A percentile compares a stretch with the other conserved stretches of the same genome.
phyloP scores from a whole-genome alignment of 35 echinoderm and acorn worm genomes.

The Holothuria glaberrima region DNA sequence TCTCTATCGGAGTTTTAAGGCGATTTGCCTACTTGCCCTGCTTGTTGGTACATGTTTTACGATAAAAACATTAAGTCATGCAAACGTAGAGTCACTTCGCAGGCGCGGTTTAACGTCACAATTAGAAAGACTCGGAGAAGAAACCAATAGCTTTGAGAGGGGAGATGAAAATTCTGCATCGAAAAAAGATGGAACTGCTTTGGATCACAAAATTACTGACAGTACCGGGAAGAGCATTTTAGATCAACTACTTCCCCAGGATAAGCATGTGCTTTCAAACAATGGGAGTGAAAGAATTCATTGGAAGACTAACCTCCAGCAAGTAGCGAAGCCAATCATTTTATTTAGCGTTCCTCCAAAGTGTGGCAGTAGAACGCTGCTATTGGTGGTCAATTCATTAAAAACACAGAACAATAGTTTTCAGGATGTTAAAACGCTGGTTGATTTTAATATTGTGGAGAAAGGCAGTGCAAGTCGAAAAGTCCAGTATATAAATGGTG shows the following conservation, averaged over 20 bases:
- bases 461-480: not conserved
- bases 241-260: not conserved
- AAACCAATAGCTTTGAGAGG: not conserved
- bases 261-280: slow-evolving; percentile 7
- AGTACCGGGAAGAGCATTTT: not conserved
- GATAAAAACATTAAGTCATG: no score
- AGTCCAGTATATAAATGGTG: not conserved
- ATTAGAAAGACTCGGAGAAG: no score
- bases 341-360: slow-evolving; percentile 3
- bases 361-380: slow-evolving; percentile 9
- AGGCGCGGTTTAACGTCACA: no score
- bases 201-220: not conserved
- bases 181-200: not conserved
- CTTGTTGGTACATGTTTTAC: no score
- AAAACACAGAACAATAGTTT: slow-evolving; percentile 8
- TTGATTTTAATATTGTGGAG: slow-evolving; percentile 8
- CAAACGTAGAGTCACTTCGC: no score
- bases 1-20: not conserved
- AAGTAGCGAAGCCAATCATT: not conserved
- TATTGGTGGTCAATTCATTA: not conserved
- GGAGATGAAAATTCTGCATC: not conserved
- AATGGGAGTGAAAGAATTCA: not conserved
- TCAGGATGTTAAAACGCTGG: not conserved
- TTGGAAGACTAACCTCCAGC: slow-evolving; percentile 10
- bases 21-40: not conserved